Base-by-base conservation (phyloP, 2,797 vertebrate genomes). In the Girardinus metallicus region DNA sequence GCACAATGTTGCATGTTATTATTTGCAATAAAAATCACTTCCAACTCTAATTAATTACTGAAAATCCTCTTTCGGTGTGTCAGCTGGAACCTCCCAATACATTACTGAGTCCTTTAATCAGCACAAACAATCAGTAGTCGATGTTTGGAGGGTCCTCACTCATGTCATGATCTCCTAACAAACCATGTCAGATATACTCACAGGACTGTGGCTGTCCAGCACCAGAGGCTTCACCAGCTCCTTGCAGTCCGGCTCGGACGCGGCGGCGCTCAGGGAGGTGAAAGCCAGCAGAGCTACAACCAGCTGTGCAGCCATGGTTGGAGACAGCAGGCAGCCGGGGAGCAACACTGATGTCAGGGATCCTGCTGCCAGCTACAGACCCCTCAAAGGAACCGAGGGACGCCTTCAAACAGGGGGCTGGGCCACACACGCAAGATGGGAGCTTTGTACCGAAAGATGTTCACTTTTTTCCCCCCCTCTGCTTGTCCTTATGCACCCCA, bases 141-240 rank as follows among this genome's bases (percentile, higher is more conserved):
- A 10, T 44, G 36, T 1, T 64, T 36, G 26, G 29, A 87, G 44
- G 47, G 21, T 64, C 70, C 47, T 75, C 53, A 70, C 72, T 78
- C 5, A 75, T 23, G 47, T 44, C 47, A 73, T 34, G 4, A 70
- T 60, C 73, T 77, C 51, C 66, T 53, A 83, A 77, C 43, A 74
- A 75, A 57, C 31, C 23, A 66, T 31, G 7, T 1, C 13, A 64
- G 31, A 84, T 93, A 82, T 94, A 95, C 94, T 95, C 83, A 95
- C 94, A 0, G 94, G 94, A 80, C 93, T 94, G 90, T 95, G 94
- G 83, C 82, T 93, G 90, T 95, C 94, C 88, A 95, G 90, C 1
- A 93, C 73, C 89, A 93, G 86, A 72, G 94, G 94, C 75, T 94
- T 95, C 5, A 95, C 88, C 76, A 95, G 86, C 47, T 94, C 91